Evolutionary conservation across 2,113 vertebrate genomes (phyloP).

Genomic region (Myotis yumanensis): DNA sequence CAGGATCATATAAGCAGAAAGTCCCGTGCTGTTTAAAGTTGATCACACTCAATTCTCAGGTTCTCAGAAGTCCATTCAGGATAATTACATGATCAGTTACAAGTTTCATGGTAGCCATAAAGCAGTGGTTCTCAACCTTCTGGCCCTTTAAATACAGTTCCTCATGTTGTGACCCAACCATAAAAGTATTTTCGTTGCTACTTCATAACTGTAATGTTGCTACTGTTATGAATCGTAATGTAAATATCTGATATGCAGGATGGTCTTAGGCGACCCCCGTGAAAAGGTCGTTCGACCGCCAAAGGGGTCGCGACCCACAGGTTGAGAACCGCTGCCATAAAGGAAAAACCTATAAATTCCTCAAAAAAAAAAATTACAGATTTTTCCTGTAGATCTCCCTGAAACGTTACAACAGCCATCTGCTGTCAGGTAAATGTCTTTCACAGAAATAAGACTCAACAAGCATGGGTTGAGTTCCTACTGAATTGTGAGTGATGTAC

Average conservation of each 20-base stretch:
- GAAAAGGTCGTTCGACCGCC: too few relatives aligned
- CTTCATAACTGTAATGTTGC: too few relatives aligned
- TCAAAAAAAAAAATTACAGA: neutral
- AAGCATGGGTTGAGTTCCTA: neutral
- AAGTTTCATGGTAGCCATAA: neutral
- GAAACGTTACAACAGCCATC: neutral
- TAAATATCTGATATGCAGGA: too few relatives aligned
- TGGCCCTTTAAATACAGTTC: too few relatives aligned
- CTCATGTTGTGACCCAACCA: too few relatives aligned
- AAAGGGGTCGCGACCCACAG: too few relatives aligned
- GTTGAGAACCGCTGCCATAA: neutral
- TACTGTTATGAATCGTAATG: too few relatives aligned
- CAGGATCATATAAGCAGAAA: neutral
- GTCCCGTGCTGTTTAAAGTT: neutral
- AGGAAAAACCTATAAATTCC: neutral
- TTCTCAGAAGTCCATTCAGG: neutral
- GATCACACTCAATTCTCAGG: neutral
- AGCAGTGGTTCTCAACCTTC: neutral
- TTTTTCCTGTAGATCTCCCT: neutral
- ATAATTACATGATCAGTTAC: neutral
- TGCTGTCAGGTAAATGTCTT: neutral
- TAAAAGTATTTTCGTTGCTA: too few relatives aligned
- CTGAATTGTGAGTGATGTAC: neutral
- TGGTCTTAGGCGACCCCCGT: too few relatives aligned
- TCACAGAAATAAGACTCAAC: constrained; percentile 28